Base-by-base conservation (phyloP, 2,113 vertebrate genomes). In the Rana temporaria region DNA sequence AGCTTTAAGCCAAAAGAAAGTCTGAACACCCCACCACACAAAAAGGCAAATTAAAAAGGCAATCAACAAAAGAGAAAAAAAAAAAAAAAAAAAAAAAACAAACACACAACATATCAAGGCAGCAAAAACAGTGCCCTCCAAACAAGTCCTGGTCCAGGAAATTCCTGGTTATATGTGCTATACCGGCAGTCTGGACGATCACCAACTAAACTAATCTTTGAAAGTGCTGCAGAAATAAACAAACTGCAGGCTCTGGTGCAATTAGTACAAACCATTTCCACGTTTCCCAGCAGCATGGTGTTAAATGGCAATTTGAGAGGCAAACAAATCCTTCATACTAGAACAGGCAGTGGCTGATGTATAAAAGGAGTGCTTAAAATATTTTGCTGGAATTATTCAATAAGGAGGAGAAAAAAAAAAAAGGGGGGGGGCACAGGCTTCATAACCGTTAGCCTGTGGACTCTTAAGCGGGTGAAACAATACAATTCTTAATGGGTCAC, bases 21-120 rank as follows among this genome's bases (percentile, higher is more conserved):
- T 32, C 5, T 73, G 53, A 22, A 26, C 53, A 14, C 9, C 42
- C 42, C 53, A 70, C 22, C 20, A 68, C 19, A 32, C 6, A 53
- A 48, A 48, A 26, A 56, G 22, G 18, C 52, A 67, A 79, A 79
- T 24, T 15, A 42, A 70, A 80, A 80, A 80, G 78, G 78, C 78
- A 79, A 48, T 12, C 9, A 2, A 48, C 16, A 32, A 67, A 57
- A 57, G 15, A 32, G 30, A 2, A 30, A 62, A 15, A 32, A 4
- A 59, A 38, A 15, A 15, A 52, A 32, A 67, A 57, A 57, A 6
- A 32, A 52, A 2, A 30, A 62, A 15, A 32, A 4, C 34, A 38
- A 15, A 15, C n/a, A n/a, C n/a, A n/a, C n/a, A 52, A 67, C 30
- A 24, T 15, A 48, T 48, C 19, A 69, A 52, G 52, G 19, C 38